Evolutionary conservation across 2,797 vertebrate species (phyloP).

Genomic region (Thripadectes ignobilis): DNA sequence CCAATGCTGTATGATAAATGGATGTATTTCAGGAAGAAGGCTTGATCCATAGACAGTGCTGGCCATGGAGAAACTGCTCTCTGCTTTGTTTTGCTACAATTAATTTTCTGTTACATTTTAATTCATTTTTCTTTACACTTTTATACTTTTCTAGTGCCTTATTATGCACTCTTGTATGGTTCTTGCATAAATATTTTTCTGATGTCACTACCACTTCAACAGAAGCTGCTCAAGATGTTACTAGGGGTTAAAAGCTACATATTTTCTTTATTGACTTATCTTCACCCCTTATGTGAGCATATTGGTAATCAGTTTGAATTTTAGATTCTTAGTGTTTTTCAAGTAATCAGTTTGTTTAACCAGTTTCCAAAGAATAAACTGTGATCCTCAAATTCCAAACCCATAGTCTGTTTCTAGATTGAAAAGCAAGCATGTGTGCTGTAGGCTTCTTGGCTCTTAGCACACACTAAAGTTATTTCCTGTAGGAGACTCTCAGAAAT

Average conservation of each 20-base stretch:
- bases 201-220: background rate
- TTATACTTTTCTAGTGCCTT: background rate
- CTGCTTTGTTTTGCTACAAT: background rate
- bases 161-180: rapidly evolving
- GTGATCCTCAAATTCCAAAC: background rate
- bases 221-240: background rate
- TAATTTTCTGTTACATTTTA: background rate
- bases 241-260: background rate
- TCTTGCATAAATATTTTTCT: background rate
- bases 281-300: background rate
- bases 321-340: background rate
- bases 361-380: background rate
- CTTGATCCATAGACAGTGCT: background rate
- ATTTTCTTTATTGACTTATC: background rate
- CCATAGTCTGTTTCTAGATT: background rate
- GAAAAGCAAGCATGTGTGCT: background rate
- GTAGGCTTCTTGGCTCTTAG: background rate
- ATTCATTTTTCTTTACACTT: background rate
- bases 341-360: background rate
- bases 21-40: background rate
- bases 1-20: background rate
- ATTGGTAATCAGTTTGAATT: background rate
- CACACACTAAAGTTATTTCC: background rate
- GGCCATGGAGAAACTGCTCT: background rate
- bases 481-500: background rate